Evolutionary conservation across 2,113 vertebrate species (phyloP).

Genomic region (Hippocampus zosterae): DNA sequence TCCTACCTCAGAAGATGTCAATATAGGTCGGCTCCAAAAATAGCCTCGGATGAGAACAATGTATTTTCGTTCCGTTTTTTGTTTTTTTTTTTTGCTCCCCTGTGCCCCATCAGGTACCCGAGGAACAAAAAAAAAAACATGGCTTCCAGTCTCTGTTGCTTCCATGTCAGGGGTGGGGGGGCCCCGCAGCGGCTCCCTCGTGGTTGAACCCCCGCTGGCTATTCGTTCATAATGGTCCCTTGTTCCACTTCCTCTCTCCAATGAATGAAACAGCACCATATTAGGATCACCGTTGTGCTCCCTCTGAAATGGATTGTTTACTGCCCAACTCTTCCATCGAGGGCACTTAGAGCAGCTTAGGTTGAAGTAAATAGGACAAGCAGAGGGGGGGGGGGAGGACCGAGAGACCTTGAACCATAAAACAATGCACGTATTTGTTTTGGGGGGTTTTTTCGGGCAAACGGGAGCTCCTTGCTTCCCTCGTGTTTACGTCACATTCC

Average conservation of each 20-base stretch:
- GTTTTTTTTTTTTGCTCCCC: neutral
- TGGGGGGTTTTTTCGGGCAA: neutral
- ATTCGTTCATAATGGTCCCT: neutral
- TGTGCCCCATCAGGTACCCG: too few relatives aligned
- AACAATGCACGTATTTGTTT: too few relatives aligned
- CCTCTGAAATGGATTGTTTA: slow-evolving; percentile 43
- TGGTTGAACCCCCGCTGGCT: neutral
- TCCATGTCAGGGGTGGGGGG: neutral
- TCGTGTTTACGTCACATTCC: too few relatives aligned
- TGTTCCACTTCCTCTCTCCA: slow-evolving; percentile 10
- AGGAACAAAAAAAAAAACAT: neutral
- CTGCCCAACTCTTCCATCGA: slow-evolving; percentile 41
- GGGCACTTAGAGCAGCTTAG: slow-evolving; percentile 33
- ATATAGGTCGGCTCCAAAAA: slow-evolving; percentile 8
- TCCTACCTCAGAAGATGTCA: slow-evolving; percentile 1
- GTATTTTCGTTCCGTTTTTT: too few relatives aligned
- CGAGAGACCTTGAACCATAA: too few relatives aligned
- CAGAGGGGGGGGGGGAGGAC: neutral
- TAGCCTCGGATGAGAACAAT: neutral
- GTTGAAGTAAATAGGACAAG: slow-evolving; percentile 13
- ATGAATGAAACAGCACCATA: slow-evolving; percentile 51
- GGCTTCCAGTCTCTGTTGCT: neutral
- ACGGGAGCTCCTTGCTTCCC: neutral
- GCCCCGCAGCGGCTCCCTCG: neutral
- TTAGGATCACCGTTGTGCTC: slow-evolving; percentile 45